Percentiles rank a stretch among this genome's conserved stretches.
These are phyloP conservation scores for Trypoxylus dichotomus DNA, from an alignment of 1,140 invertebrate genomes.

Conservation along the genomic window DNA sequence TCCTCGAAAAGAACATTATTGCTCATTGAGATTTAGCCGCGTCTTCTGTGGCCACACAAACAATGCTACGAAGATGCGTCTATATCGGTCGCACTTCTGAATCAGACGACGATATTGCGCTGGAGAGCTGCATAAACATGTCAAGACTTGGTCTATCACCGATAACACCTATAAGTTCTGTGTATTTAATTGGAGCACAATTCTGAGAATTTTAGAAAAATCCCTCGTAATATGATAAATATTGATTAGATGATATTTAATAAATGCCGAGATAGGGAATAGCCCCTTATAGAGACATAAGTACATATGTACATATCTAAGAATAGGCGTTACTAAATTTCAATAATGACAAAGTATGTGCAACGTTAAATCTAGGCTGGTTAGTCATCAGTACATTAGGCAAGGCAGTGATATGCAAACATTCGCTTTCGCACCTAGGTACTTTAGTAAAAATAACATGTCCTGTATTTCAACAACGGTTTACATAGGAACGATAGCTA, in stretches of 20 bases:
- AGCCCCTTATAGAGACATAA: background rate
- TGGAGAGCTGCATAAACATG: too few species aligned
- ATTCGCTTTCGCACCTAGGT: background rate
- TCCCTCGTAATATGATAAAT: background rate
- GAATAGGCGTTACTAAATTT: background rate
- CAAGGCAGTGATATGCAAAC: background rate
- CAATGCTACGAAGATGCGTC: too few species aligned
- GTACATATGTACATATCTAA: too few species aligned
- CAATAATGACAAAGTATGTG: background rate
- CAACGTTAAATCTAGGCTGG: background rate
- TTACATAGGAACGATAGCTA: slow-evolving; percentile 5
- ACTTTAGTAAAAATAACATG: background rate
- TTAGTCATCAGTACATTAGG: background rate
- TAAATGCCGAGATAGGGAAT: background rate
- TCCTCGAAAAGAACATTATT: too few species aligned
- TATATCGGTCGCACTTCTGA: too few species aligned
- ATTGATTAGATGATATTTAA: background rate
- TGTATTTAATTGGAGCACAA: too few species aligned
- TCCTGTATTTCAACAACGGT: background rate
- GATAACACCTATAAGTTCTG: background rate
- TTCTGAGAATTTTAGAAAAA: too few species aligned
- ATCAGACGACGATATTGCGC: too few species aligned
- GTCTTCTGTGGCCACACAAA: too few species aligned
- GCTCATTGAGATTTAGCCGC: too few species aligned
- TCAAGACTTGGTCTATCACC: too few species aligned